A percentile compares a stretch with the other conserved stretches of the same genome.
These are phyloP conservation scores for Cephalopholis sonnerati DNA, from an alignment of 2,113 vertebrate species.

Conservation along the genomic window DNA sequence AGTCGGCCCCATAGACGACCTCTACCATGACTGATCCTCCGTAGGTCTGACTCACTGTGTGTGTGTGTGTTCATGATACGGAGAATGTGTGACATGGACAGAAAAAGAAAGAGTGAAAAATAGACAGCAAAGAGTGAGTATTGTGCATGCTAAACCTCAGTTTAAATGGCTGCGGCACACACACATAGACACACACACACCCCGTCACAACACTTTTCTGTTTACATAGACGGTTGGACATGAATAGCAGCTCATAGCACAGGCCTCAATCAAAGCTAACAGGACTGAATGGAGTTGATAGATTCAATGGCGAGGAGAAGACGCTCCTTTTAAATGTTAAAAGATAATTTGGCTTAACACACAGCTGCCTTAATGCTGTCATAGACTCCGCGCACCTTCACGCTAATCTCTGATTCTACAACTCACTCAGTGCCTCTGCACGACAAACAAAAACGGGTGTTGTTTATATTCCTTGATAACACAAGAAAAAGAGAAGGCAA, in stretches of 20 bases:
- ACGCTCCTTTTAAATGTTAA: constrained; percentile 39
- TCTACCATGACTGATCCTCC: constrained; percentile 73
- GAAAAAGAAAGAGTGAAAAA: constrained; percentile 43
- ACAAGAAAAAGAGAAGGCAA: neutral
- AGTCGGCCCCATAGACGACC: constrained; percentile 61
- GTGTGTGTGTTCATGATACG: constrained; percentile 26
- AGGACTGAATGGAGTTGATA: constrained; percentile 31
- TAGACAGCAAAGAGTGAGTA: constrained; percentile 14
- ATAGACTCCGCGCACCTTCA: neutral
- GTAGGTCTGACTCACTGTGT: constrained; percentile 27
- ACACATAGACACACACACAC: constrained; percentile 19
- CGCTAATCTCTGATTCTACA: neutral
- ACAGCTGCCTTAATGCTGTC: constrained; percentile 6
- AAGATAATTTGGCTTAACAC: constrained; percentile 24
- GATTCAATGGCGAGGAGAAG: constrained; percentile 24
- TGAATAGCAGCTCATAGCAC: constrained; percentile 30
- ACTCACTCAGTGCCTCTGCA: neutral
- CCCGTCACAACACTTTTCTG: constrained; percentile 19
- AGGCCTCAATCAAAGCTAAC: constrained; percentile 56
- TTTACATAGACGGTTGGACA: constrained; percentile 38
- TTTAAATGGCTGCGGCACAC: constrained; percentile 30
- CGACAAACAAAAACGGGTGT: constrained; percentile 11
- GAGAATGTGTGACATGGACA: constrained; percentile 22
- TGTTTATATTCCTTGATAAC: constrained; percentile 3
- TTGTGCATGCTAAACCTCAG: constrained; percentile 44